Evolutionary conservation across 1,140 invertebrate species (phyloP), one percentile per base, ranked within the genome.

Genomic region (Ips nitidus): DNA sequence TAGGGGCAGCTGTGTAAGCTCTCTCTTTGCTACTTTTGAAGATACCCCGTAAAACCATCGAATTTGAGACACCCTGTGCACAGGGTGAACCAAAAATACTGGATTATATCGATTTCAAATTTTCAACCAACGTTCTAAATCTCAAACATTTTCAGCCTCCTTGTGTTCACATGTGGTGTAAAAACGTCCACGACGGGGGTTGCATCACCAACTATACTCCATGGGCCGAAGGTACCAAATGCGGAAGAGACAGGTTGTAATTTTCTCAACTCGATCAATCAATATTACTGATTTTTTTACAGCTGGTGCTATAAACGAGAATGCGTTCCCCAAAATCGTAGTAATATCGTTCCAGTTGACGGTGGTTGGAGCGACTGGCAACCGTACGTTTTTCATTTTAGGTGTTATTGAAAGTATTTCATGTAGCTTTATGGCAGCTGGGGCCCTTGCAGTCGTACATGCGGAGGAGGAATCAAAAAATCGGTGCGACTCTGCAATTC

Each of bases 221-320:
- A 1, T 96, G 94, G 94, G 94, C 94, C 1, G 95, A 98, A 78
- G 94, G 94, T 5, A 97, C 95, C 3, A 78, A 83, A 0, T 97
- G 95, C 80, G 87, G 84, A 4, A 47, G 75, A 73, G 85, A 82
- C 6, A 81, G 77, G 52, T 82, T 81, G 56, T 22, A 45, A 56
- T 43, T 37, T 4, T 55, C 43, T 40, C 38, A 50, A 2, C 1
- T 50, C 1, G 41, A 22, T 22, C 22, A 22, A 22, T 22, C 22
- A 22, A 22, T 22, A 40, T 45, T 59, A 4, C 43, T 45, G 55
- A 56, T 22, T 22, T 22, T 71, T 69, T 75, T 85, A 82, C 7
- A 81, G 78, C 40, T 95, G 93, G 91, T 97, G 95, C 79, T 87
- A 91, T 64, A 83, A 88, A 55, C 92, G 94, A 22, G 81, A 89